Evolutionary conservation across 1,140 invertebrate species (phyloP), one percentile per base, ranked within the genome.

Genomic region (Pantala flavescens): DNA sequence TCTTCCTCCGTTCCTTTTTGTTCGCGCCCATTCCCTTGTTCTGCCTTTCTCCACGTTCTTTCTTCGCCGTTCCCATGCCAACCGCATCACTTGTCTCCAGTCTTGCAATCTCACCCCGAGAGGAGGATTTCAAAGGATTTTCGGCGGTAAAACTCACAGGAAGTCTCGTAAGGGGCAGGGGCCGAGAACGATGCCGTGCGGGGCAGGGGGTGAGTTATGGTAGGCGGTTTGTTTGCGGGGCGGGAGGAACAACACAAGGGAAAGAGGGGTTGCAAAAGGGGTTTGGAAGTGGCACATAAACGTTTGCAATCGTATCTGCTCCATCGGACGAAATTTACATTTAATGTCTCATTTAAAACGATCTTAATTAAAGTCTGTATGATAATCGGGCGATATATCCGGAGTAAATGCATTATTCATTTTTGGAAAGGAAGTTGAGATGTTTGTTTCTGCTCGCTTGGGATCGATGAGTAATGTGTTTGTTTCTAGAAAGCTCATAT

Each of bases 61-160:
- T 63, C 49, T 12, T 63, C 49, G 5, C 3, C 49, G n/a, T 21
- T 63, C 12, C 49, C n/a, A 16, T 63, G 49, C 49, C 49, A 63
- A 63, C 49, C 49, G n/a, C 49, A 63, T 63, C 49, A 63, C 49
- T 63, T 63, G 49, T 63, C 49, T 63, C n/a, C 49, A 63, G 49
- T 21, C 49, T 63, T 19, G 49, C 49, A 63, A 63, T 63, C 49
- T 63, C 49, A 21, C 49, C 49, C 49, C 49, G 49, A 21, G n/a
- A 63, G 49, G 49, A 63, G 49, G 49, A 63, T 63, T 63, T 63
- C 49, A 63, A 63, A 63, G 49, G 49, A 63, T 63, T 63, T 63
- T 63, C 49, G 12, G n/a, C 49, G 49, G n/a, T 21, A 21, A 63
- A 63, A 63, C n/a, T 63, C 49, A 21, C n/a, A 63, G 49, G n/a